These are phyloP conservation scores for Lampropteryx suffumata DNA, from an alignment of 2,888 invertebrate genomes.

Conservation along the genomic window DNA sequence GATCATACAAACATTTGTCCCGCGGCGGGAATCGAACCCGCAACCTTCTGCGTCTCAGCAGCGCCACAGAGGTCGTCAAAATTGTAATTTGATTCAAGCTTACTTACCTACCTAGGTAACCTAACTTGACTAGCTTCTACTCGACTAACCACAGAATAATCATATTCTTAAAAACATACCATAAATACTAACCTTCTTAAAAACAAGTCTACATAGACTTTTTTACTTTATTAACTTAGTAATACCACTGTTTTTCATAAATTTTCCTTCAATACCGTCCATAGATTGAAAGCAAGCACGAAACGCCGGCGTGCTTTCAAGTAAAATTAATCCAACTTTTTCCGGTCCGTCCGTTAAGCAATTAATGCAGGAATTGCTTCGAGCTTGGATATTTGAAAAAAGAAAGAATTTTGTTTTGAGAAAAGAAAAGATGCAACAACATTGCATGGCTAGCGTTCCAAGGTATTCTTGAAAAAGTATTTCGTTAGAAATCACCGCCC, in stretches of 20 bases:
- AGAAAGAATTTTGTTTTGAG: conserved; percentile 9
- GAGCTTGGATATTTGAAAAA: conserved; percentile 23
- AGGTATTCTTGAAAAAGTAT: background rate
- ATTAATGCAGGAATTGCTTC: conserved; percentile 28
- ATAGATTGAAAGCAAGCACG: conserved; percentile 21
- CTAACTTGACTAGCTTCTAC: too few species aligned
- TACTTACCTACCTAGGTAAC: too few species aligned
- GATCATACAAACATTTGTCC: too few species aligned
- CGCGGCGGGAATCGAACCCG: too few species aligned
- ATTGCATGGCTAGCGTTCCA: too few species aligned
- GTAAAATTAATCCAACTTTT: conserved; percentile 23
- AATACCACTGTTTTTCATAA: conserved; percentile 17
- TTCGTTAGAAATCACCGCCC: conserved; percentile 8
- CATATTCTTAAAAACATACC: too few species aligned
- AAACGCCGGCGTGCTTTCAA: conserved; percentile 23
- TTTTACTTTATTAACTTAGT: too few species aligned
- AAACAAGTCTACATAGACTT: too few species aligned
- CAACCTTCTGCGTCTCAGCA: too few species aligned
- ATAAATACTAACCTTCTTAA: too few species aligned
- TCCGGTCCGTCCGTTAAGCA: conserved; percentile 23
- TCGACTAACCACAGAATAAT: too few species aligned
- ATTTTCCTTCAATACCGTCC: conserved; percentile 21
- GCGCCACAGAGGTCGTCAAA: too few species aligned
- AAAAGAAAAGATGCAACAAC: background rate
- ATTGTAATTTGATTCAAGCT: background rate